Evolutionary conservation across 2,113 vertebrate genomes (phyloP), one percentile per base, ranked within the genome.

Genomic region (Ciconia maguari): DNA sequence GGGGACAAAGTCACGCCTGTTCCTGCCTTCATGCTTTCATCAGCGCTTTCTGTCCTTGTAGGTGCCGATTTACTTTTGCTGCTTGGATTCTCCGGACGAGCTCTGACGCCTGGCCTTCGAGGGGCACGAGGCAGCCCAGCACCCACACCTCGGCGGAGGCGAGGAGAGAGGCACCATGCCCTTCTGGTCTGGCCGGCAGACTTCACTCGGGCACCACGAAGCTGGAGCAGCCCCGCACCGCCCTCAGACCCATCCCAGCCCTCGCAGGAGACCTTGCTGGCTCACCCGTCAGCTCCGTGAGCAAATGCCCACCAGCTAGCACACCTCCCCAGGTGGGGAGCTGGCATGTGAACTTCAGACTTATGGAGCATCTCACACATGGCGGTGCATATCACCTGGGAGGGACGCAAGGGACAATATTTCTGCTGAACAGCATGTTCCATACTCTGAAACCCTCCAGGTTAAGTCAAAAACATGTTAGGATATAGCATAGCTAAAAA

Each of bases 281-380:
- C 25, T 48, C 25, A 2, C 25, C n/a, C 42, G 9, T n/a, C 25
- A 16, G 32, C 38, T 48, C 54, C 1, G 7, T 29, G 7, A 71
- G 49, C 69, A 52, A 60, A 13, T 2, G 25, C 41, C 42, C 57
- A 36, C 72, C 72, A 58, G 55, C 41, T 24, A 36, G 65, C 44
- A 24, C 65, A 11, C 34, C 5, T 64, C 16, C 34, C 20, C 26
- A 8, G 16, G 8, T 19, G 26, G 24, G 38, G 7, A 76, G 11
- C 14, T 68, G 52, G 11, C 42, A 41, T 4, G 12, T 38, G 24
- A 48, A 30, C 41, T 62, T 36, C 29, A 29, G 14, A 13, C 41
- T 38, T 9, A 25, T 1, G 5, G 17, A 41, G 16, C 9, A 4
- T 26, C 8, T 27, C 30, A 20, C 2, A 0, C 46, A 29, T 9